Conservation (phyloP, 2,113 vertebrate species). For the Balaenoptera acutorostrata region DNA sequence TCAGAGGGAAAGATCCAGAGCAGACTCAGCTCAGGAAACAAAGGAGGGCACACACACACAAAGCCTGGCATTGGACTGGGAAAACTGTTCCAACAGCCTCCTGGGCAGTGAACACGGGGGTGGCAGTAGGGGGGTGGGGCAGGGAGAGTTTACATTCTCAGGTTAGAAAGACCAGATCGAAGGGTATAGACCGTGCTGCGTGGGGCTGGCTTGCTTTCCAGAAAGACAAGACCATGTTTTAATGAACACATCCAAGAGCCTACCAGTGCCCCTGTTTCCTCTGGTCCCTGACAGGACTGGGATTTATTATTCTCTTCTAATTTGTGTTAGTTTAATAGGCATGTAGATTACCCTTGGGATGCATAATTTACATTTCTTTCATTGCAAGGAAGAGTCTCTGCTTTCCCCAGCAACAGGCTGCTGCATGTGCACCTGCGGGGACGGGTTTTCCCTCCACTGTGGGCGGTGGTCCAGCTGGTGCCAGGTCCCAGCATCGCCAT, state of each 20-base stretch:
- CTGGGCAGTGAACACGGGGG: not conserved
- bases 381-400: not conserved
- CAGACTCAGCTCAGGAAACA: not conserved
- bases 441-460: fast-evolving
- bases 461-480: not conserved
- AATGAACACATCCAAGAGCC: not conserved
- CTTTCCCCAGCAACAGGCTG: not conserved
- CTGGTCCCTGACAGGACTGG: not conserved
- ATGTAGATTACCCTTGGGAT: not conserved
- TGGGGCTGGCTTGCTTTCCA: not conserved
- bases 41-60: not conserved
- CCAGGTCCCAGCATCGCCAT: not conserved
- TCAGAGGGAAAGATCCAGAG: not conserved
- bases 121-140: not conserved
- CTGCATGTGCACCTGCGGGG: not conserved
- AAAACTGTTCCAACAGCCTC: fast-evolving
- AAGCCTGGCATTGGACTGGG: too few relatives aligned
- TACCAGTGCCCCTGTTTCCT: not conserved
- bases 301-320: not conserved
- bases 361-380: not conserved
- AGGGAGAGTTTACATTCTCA: not conserved
- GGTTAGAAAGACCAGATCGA: not conserved
- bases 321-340: not conserved
- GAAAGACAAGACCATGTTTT: not conserved
- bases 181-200: not conserved